Evolutionary conservation across 2,797 vertebrate genomes (phyloP).

Genomic region (Ataeniobius toweri): DNA sequence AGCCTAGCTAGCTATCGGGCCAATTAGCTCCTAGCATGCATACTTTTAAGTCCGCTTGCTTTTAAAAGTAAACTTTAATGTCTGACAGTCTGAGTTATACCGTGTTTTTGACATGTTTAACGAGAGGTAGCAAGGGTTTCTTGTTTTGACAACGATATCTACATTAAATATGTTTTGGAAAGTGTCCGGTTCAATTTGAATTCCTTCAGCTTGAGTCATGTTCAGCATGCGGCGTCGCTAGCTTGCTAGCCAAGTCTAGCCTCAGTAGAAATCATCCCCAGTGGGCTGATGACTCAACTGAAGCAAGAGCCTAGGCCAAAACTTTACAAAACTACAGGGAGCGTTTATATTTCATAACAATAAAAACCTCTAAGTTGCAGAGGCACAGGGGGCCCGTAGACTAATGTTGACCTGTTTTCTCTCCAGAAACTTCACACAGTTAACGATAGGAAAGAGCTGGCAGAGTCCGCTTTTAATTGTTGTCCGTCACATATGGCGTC

Average conservation of each 20-base stretch:
- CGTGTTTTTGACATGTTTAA: background rate
- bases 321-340: conserved; percentile 39
- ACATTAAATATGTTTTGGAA: background rate
- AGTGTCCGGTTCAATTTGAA: background rate
- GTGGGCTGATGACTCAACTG: conserved; percentile 70
- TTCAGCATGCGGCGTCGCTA: conserved; percentile 55
- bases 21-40: conserved; percentile 48
- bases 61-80: conserved; percentile 11
- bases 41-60: conserved; percentile 13
- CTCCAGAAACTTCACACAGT: conserved; percentile 51
- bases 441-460: conserved; percentile 57
- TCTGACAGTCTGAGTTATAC: background rate
- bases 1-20: conserved; percentile 51
- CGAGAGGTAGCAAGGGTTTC: background rate
- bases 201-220: conserved; percentile 18
- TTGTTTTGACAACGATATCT: background rate
- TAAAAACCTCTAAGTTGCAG: background rate
- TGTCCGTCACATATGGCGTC: conserved; percentile 60
- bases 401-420: conserved; percentile 21
- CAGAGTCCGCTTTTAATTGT: conserved; percentile 48
- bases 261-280: conserved; percentile 56
- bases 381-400: conserved; percentile 17
- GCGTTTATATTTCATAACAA: background rate
- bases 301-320: conserved; percentile 52
- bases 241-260: conserved; percentile 67